Base-by-base conservation (phyloP, 2,797 vertebrate genomes). In the Typhlichthys eigenmanni region DNA sequence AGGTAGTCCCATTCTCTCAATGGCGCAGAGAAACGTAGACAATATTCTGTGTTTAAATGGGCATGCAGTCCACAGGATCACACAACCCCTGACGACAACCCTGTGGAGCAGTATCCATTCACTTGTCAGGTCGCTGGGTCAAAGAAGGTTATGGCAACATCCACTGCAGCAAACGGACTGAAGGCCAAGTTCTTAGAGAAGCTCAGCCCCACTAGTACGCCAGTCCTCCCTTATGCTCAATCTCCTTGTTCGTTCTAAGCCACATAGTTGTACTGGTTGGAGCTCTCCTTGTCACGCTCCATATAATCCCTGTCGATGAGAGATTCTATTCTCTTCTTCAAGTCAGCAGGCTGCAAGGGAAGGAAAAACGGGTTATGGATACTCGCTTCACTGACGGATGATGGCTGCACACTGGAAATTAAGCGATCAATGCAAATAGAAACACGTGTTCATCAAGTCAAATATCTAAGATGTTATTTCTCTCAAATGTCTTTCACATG, bases 311-410 rank as follows among this genome's bases (percentile, higher is more conserved):
- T 94, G 92, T 99, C 98, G 90, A 99, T 99, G 85, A 99, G 94
- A 70, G 97, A 99, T 94, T 99, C 97, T 96, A 99, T 98, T 94
- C 98, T 98, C 92, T 98, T 99, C 94, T 99, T 99, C 84, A 99
- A 91, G 91, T 99, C 98, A 93, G 96, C 98, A 91, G 98, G 97
- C 97, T 99, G 75, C 50, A 56, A 77, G 49, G 62, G 54, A 55
- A 24, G 69, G 46, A 12, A 49, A 38, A 59, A 50, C 64, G 13
- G n/a, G 2, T 24, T 9, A 13, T 29, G 29, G 5, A 13, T 14
- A 38, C 14, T 56, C 16, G 11, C 14, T n/a, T 45, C 12, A 13
- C 32, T 57, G 9, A 45, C 16, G 9, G 43, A 56, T n/a, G 55
- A n/a, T 9, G 14, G 11, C 14, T 12, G 11, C 24, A 38, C 14